These are phyloP conservation scores for Diabrotica balteata DNA, from an alignment of 2,888 invertebrate species.

Conservation along the genomic window DNA sequence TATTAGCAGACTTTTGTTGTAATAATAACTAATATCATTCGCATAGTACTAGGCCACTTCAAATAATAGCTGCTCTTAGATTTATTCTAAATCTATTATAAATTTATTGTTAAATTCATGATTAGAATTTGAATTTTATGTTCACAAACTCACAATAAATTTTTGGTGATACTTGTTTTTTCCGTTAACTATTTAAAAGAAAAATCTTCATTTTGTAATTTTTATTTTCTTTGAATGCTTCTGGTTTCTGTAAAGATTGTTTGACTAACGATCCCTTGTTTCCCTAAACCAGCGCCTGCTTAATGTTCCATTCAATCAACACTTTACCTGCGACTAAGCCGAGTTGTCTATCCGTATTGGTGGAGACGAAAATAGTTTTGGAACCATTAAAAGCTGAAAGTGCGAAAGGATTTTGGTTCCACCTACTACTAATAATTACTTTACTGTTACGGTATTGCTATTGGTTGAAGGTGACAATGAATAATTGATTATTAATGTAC, in stretches of 20 bases:
- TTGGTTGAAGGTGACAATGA: no score
- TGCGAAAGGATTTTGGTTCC: constrained; percentile 3
- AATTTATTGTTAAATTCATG: no score
- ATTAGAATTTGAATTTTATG: no score
- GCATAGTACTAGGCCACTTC: no score
- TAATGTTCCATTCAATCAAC: constrained; percentile 20
- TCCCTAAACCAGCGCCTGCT: constrained; percentile 6
- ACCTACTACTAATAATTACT: constrained; percentile 3
- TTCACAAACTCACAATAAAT: no score
- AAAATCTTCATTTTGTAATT: constrained; percentile 11
- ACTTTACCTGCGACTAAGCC: constrained; percentile 18
- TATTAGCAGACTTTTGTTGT: no score
- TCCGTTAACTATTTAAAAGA: no score
- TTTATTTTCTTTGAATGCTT: constrained; percentile 5
- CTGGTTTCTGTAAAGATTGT: constrained; percentile 15
- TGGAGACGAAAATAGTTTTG: constrained; percentile 8
- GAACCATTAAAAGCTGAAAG: constrained; percentile 18
- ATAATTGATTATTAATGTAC: no score
- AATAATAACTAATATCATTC: no score
- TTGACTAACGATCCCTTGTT: constrained; percentile 4
- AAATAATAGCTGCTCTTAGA: no score
- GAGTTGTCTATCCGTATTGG: constrained; percentile 15
- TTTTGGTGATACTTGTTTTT: no score
- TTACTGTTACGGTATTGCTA: not conserved
- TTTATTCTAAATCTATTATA: no score